A percentile compares a stretch with the other conserved stretches of the same genome.
These are phyloP conservation scores for Rhagoletis pomonella DNA, from an alignment of 1,140 invertebrate genomes.

Conservation along the genomic window DNA sequence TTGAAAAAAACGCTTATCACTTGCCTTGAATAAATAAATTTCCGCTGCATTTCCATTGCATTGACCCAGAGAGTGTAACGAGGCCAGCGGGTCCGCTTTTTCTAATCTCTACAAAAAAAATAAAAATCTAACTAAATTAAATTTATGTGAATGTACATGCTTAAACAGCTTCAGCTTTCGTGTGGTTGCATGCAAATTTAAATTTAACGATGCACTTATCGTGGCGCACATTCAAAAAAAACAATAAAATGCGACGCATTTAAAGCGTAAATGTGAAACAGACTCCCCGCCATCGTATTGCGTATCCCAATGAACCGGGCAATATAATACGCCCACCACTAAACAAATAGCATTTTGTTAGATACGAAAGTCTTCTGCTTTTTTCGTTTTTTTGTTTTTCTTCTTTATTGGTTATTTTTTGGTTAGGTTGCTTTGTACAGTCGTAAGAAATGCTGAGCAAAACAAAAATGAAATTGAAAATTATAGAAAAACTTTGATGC, in stretches of 20 bases:
- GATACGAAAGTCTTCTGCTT: not conserved
- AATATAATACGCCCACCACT: slow-evolving; percentile 27
- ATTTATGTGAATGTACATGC: not conserved
- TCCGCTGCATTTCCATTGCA: slow-evolving; percentile 12
- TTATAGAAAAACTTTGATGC: not conserved
- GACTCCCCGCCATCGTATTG: not conserved
- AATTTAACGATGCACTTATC: slow-evolving; percentile 34
- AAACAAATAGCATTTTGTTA: not conserved
- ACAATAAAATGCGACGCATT: slow-evolving; percentile 5
- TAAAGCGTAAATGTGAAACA: not conserved
- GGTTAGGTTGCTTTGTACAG: not conserved
- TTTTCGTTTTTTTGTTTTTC: slow-evolving; percentile 1
- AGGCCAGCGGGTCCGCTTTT: not conserved
- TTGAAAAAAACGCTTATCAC: not conserved
- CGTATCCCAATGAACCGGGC: not conserved
- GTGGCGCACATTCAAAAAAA: not conserved
- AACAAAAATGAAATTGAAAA: not conserved
- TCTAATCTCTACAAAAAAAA: not conserved
- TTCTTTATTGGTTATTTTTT: not conserved
- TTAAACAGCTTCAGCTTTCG: not conserved
- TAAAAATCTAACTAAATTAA: slow-evolving; percentile 10
- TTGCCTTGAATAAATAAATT: slow-evolving; percentile 35
- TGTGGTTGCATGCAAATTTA: slow-evolving; percentile 23
- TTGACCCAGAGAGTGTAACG: slow-evolving; percentile 26
- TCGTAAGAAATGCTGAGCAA: not conserved